Evolutionary conservation across 2,797 vertebrate genomes (phyloP).

Genomic region (Geotrypetes seraphini): DNA sequence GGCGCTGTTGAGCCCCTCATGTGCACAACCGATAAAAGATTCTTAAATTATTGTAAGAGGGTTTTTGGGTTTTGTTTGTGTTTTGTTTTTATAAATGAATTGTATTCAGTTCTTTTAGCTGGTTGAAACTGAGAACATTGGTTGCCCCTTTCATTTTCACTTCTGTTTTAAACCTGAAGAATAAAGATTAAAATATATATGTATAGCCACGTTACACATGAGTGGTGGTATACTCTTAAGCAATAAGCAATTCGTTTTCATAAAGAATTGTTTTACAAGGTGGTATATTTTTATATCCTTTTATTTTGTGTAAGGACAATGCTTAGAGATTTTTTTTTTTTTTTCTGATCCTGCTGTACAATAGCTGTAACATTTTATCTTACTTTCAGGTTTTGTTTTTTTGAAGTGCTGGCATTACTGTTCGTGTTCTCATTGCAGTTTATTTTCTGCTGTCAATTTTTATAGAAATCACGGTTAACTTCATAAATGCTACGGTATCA

Average conservation of each 20-base stretch:
- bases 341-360: not conserved
- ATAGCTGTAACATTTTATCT: slow-evolving; percentile 1
- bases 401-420: slow-evolving; percentile 11
- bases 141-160: too few relatives aligned
- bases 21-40: too few relatives aligned
- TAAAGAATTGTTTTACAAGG: not conserved
- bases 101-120: too few relatives aligned
- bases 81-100: too few relatives aligned
- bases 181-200: slow-evolving; percentile 9
- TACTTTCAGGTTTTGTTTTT: slow-evolving; percentile 15
- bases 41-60: too few relatives aligned
- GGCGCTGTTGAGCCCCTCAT: too few relatives aligned
- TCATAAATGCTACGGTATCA: slow-evolving; percentile 6
- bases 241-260: not conserved
- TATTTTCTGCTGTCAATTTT: slow-evolving; percentile 5
- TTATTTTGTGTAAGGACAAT: not conserved
- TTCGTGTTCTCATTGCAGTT: slow-evolving; percentile 15
- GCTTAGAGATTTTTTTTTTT: not conserved
- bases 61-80: too few relatives aligned
- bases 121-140: too few relatives aligned
- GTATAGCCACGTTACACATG: not conserved
- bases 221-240: not conserved
- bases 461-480: not conserved
- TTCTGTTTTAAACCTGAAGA: too few relatives aligned
- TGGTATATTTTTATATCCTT: not conserved